Evolutionary conservation across 92 coral and sea anemone species (phyloP).

Genomic region (Desmophyllum pertusum): DNA sequence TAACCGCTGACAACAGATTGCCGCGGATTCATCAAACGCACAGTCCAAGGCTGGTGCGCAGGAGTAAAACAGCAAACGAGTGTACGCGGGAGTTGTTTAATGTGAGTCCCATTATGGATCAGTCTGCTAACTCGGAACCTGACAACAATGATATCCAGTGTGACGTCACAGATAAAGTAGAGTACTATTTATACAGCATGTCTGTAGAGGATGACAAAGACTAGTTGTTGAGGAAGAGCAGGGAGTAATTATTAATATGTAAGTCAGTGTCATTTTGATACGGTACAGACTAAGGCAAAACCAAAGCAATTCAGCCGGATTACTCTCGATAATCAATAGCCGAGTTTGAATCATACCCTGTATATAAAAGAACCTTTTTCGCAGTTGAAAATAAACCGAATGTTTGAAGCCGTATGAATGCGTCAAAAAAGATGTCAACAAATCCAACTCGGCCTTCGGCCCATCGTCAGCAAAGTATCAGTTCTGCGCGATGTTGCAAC

Average conservation of each 20-base stretch:
- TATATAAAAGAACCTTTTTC: too few relatives aligned
- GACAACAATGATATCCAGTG: slow-evolving; percentile 4
- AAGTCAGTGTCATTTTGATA: not conserved
- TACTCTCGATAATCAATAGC: too few relatives aligned
- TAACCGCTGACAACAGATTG: slow-evolving; percentile 17
- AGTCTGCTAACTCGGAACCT: slow-evolving; percentile 6
- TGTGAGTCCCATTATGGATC: slow-evolving; percentile 50
- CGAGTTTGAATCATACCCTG: too few relatives aligned
- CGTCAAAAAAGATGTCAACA: too few relatives aligned
- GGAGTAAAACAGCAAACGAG: slow-evolving; percentile 32
- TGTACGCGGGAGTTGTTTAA: slow-evolving; percentile 39
- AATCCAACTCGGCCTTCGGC: too few relatives aligned
- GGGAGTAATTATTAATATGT: not conserved
- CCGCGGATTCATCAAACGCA: slow-evolving; percentile 23
- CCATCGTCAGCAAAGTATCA: too few relatives aligned
- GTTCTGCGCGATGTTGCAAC: too few relatives aligned
- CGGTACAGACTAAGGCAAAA: too few relatives aligned
- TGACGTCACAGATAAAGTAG: slow-evolving; percentile 31
- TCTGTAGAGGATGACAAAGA: slow-evolving; percentile 21
- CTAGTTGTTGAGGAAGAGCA: not conserved
- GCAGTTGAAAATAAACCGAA: too few relatives aligned
- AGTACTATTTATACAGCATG: slow-evolving; percentile 25
- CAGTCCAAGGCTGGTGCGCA: slow-evolving; percentile 28
- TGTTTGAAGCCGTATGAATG: too few relatives aligned
- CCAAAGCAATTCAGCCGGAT: too few relatives aligned